phyloP scores from a whole-genome alignment of 2,113 vertebrate genomes.

The Eubucco bourcierii region DNA sequence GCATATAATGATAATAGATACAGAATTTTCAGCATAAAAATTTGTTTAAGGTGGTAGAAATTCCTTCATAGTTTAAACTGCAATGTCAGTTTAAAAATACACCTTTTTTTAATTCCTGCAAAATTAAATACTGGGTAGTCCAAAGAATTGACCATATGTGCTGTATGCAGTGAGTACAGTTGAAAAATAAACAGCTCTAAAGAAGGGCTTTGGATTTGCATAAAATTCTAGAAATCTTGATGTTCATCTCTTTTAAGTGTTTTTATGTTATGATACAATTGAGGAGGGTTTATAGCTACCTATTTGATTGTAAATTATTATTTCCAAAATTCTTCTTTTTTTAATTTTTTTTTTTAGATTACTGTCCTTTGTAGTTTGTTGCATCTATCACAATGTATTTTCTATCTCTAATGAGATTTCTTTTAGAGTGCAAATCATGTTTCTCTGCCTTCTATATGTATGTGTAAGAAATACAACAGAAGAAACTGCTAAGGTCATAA shows the following conservation, averaged over 20 bases:
- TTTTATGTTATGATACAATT: background rate
- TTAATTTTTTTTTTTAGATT: background rate
- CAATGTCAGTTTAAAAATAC: background rate
- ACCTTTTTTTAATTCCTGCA: background rate
- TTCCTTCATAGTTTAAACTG: background rate
- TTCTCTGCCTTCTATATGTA: conserved; percentile 4
- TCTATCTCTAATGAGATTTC: background rate
- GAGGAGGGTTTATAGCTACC: background rate
- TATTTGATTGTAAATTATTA: background rate
- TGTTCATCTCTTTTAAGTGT: background rate
- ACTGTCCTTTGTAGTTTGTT: background rate
- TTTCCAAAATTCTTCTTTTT: background rate
- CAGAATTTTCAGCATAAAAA: background rate
- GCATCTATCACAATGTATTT: background rate
- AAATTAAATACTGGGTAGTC: background rate
- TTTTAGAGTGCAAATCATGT: background rate
- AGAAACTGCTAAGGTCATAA: conserved; percentile 33
- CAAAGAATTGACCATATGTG: background rate
- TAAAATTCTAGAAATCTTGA: background rate
- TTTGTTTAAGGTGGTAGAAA: background rate
- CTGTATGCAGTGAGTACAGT: background rate
- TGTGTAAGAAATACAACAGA: background rate
- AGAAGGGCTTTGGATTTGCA: background rate
- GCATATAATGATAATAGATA: background rate
- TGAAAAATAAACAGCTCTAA: background rate